Evolutionary conservation across 2,888 invertebrate genomes (phyloP), one percentile per base, ranked within the genome.

Genomic region (Helicoverpa assulta): DNA sequence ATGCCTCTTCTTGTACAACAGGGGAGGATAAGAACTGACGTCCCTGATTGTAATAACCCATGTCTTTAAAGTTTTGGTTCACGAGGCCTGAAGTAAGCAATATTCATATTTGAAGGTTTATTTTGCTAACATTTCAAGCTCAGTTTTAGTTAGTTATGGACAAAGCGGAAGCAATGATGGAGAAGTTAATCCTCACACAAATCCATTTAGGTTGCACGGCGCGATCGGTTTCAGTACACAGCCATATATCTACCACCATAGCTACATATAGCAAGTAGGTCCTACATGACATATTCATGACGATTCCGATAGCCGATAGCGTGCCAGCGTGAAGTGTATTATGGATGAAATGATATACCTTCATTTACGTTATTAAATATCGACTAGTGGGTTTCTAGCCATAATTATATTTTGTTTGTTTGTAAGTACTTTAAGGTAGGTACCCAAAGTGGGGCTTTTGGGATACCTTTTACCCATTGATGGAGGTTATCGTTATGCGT

Each of bases 131-230:
- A 61, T 53, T 61, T 47, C 26, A 77, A 37, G 61, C 29, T 47
- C 50, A 26, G 71, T 70, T 71, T 71, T 29, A 77, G 56, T 50
- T 33, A 53, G 55, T 65, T 76, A 70, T 70, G 21, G 54, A 65
- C 26, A 18, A 47, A 59, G 21, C 81, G 70, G 77, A 80, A 61
- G 61, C 29, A 33, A 26, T 55, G 12, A n/a, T 21, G 37, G 63
- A 61, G 26, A 43, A 65, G 61, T 62, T 80, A 80, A 76, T 80
- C 81, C 75, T 52, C 61, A 61, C 80, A 76, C 70, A 76, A 80
- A 80, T 76, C 76, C 80, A 65, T 70, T 76, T 80, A 80, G 26
- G 64, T 55, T 70, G 75, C 53, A 68, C 64, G 61, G 52, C n/a
- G 43, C 61, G 70, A 19, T 47, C 50, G 76, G 43, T 56, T 67